Evolutionary conservation across 2,797 vertebrate species (phyloP).

Genomic region (Scolopax rusticola): DNA sequence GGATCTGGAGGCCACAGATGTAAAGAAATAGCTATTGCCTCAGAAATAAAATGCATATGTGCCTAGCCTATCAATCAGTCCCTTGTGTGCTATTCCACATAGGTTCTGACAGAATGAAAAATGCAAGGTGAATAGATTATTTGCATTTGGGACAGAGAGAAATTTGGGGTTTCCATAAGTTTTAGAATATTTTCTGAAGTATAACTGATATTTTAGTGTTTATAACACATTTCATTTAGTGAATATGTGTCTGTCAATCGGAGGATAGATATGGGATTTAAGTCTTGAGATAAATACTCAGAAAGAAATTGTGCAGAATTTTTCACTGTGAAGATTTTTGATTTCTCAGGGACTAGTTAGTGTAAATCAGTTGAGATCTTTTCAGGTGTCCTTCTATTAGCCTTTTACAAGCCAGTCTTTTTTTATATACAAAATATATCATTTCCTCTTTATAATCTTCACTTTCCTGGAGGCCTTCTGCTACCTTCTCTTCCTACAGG

Average conservation of each 20-base stretch:
- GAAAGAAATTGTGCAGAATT: neutral
- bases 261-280: neutral
- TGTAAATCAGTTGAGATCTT: neutral
- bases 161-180: neutral
- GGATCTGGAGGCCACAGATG: neutral
- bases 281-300: neutral
- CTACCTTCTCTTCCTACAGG: neutral
- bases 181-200: neutral
- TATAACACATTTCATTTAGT: neutral
- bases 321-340: neutral
- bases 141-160: neutral
- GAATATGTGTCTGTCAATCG: neutral
- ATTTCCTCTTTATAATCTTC: neutral
- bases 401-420: neutral
- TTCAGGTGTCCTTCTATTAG: neutral
- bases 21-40: neutral
- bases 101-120: neutral
- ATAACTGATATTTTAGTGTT: neutral
- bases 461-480: neutral
- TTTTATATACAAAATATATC: neutral
- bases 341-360: neutral
- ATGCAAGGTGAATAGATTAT: neutral
- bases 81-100: neutral
- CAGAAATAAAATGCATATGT: neutral
- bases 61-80: neutral